A percentile compares a stretch with the other conserved stretches of the same genome.
phyloP scores from a whole-genome alignment of 2,113 vertebrate species.

The Stictonetta naevosa region DNA sequence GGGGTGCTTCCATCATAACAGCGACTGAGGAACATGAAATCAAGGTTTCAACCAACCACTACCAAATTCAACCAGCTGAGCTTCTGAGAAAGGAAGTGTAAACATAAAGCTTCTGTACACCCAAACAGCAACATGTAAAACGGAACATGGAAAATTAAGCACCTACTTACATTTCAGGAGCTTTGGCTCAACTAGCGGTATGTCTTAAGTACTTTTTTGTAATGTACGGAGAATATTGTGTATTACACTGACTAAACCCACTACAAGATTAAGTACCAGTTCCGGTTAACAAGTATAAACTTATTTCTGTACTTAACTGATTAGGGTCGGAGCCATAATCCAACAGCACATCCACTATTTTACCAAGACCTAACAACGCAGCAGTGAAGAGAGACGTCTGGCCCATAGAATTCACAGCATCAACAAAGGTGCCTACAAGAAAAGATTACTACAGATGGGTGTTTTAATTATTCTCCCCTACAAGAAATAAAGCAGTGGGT shows the following conservation, averaged over 20 bases:
- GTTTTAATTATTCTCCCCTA: rapidly evolving
- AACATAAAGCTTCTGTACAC: rapidly evolving
- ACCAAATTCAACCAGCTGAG: background rate
- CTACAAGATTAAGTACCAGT: rapidly evolving
- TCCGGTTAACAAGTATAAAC: background rate
- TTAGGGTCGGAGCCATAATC: slow-evolving; percentile 83
- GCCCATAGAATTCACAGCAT: slow-evolving; percentile 82
- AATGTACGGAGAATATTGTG: background rate
- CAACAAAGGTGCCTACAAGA: slow-evolving; percentile 76
- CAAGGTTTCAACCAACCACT: background rate
- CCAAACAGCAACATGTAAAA: rapidly evolving
- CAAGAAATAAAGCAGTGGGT: background rate
- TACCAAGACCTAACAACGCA: slow-evolving; percentile 80
- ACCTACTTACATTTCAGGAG: background rate
- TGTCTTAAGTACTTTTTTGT: background rate
- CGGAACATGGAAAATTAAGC: rapidly evolving
- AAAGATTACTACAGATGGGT: background rate
- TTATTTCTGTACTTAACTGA: slow-evolving; percentile 77
- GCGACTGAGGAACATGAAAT: slow-evolving; percentile 69
- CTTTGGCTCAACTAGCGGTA: background rate
- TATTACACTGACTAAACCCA: rapidly evolving
- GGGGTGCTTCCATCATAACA: slow-evolving; percentile 87
- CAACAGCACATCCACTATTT: slow-evolving; percentile 81
- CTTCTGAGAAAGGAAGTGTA: background rate
- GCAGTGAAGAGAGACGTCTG: slow-evolving; percentile 85